Conservation (phyloP, 2,113 vertebrate species). For the Catharus minimus region DNA sequence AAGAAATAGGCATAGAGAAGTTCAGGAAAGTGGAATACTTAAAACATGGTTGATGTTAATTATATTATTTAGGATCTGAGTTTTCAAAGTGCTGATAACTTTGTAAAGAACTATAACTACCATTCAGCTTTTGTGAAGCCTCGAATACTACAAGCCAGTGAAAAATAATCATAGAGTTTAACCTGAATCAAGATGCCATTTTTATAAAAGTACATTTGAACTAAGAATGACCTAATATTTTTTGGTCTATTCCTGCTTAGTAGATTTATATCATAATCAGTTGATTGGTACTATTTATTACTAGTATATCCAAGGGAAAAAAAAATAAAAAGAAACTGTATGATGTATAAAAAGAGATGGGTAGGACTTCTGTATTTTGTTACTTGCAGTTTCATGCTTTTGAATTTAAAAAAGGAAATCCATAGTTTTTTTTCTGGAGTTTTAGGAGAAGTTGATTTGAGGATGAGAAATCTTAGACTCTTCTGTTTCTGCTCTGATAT, state of each 20-base stretch:
- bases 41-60: background rate
- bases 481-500: background rate
- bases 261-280: background rate
- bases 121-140: background rate
- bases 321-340: background rate
- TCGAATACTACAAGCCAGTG: background rate
- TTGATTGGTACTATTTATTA: background rate
- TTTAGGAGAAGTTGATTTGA: background rate
- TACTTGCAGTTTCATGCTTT: background rate
- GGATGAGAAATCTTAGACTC: background rate
- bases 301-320: background rate
- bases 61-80: background rate
- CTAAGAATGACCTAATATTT: background rate
- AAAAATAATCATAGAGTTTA: background rate
- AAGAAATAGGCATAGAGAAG: background rate
- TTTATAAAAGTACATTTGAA: background rate
- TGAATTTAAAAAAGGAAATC: background rate
- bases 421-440: background rate
- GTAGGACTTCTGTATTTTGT: background rate
- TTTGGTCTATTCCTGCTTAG: background rate
- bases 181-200: background rate
- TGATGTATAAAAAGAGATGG: background rate
- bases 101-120: fast-evolving
- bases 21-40: background rate
- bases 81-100: background rate